Evolutionary conservation across 2,797 vertebrate species (phyloP).

Genomic region (Esox masquinongy): DNA sequence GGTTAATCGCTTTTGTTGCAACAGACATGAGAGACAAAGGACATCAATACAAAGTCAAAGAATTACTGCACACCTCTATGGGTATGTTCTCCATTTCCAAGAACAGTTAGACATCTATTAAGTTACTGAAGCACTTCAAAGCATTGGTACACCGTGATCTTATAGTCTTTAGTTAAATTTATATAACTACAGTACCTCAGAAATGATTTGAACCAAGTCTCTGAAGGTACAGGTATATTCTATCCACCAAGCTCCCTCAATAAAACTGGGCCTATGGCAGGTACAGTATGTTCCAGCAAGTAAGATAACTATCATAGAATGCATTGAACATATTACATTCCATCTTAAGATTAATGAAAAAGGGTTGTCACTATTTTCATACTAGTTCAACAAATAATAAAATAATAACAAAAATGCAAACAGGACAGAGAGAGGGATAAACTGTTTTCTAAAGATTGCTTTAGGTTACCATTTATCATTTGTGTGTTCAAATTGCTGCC

Average conservation of each 20-base stretch:
- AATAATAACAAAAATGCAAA: no score
- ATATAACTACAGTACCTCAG: constrained; percentile 14
- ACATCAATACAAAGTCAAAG: constrained; percentile 68
- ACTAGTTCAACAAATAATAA: neutral
- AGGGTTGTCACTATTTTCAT: neutral
- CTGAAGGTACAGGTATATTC: neutral
- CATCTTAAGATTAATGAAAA: neutral
- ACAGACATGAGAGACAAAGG: constrained; percentile 82
- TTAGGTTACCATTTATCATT: constrained; percentile 37
- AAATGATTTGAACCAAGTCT: constrained; percentile 22
- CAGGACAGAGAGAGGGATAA: neutral
- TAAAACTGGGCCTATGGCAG: neutral
- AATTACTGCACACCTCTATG: constrained; percentile 68
- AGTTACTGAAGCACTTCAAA: constrained; percentile 43
- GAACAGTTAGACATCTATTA: constrained; percentile 50
- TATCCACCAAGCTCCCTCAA: neutral
- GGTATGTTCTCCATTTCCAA: constrained; percentile 58
- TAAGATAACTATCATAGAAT: neutral
- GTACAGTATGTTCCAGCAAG: neutral
- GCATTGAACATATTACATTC: neutral
- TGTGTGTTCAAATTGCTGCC: constrained; percentile 40
- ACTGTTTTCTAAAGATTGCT: constrained; percentile 21
- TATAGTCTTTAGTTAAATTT: constrained; percentile 40
- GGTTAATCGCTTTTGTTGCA: constrained; percentile 83
- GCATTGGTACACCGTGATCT: constrained; percentile 52